Base-by-base conservation (phyloP, 2,113 vertebrate species). In the Thomomys bottae region DNA sequence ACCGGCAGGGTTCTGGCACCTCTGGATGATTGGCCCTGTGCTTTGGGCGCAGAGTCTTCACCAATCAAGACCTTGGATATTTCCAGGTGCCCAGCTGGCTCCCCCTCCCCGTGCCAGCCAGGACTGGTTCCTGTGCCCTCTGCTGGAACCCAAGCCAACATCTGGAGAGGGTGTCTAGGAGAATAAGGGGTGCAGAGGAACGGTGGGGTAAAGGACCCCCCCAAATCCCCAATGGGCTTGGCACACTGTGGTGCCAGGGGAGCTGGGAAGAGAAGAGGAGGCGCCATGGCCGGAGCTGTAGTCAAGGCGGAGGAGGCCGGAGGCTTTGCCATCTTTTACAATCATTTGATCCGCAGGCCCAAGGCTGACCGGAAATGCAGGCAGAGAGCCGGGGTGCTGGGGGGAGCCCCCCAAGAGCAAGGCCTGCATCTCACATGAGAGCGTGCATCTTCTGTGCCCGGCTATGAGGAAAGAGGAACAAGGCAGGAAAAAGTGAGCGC, bases 371-470 rank as follows among this genome's bases (percentile, higher is more conserved):
- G 75, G 73, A 75, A 57, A 45, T 0, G 5, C 40, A 6, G 57
- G 45, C 6, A 34, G 68, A 24, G 64, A 57, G 88, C 42, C 49
- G 70, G 70, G 45, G 45, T 12, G 14, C 7, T 8, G 9, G 45
- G 45, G 9, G 11, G 45, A 12, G 45, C 45, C 45, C 1, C 10
- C 84, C 67, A 75, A 28, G 4, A 12, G 34, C 45, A 49, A 54
- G 81, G 70, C 85, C 68, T 94, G n/a, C 57, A 59, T 84, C 78
- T 96, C 86, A 95, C 11, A 91, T 76, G 90, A 88, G n/a, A 32
- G 18, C 64, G 6, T 5, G 45, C 7, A 57, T 70, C 89, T 96
- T 96, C 95, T 93, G 95, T 36, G 92, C 54, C 30, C 84, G 81
- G 91, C 92, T 96, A 78, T n/a, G 67, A 93, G 77, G 36, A 30